Evolutionary conservation across 2,797 vertebrate genomes (phyloP).

Genomic region (Xyrichtys novacula): DNA sequence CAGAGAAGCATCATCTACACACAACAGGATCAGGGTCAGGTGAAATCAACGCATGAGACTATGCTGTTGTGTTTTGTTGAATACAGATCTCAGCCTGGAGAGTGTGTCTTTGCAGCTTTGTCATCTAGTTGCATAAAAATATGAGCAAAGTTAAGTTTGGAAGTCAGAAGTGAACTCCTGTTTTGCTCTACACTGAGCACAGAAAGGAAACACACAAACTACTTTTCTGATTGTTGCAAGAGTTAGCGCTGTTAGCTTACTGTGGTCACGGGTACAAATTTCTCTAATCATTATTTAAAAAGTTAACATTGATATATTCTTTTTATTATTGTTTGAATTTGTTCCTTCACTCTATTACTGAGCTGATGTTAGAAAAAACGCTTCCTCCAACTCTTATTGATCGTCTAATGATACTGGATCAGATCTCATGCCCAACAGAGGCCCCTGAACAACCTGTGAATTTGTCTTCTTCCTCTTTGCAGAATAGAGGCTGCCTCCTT

Average conservation of each 20-base stretch:
- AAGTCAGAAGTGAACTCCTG: background rate
- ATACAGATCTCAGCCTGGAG: slow-evolving; percentile 2
- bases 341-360: no score
- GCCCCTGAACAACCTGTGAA: background rate
- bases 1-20: slow-evolving; percentile 27
- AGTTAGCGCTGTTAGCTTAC: no score
- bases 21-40: slow-evolving; percentile 15
- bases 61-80: background rate
- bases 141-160: background rate
- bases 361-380: no score
- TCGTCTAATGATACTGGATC: slow-evolving; percentile 3
- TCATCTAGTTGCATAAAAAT: background rate
- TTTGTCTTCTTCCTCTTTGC: slow-evolving; percentile 17
- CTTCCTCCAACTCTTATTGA: background rate
- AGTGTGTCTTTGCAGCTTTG: slow-evolving; percentile 1
- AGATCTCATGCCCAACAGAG: slow-evolving; percentile 12
- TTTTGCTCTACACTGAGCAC: background rate
- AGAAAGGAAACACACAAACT: slow-evolving; percentile 11
- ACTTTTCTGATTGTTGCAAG: no score
- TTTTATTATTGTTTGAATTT: no score
- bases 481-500: slow-evolving; percentile 9
- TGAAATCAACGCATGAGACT: slow-evolving; percentile 3
- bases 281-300: no score
- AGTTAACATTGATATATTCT: no score
- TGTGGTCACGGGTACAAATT: no score